Percentiles rank a stretch among this genome's conserved stretches.
Evolutionary conservation across 2,888 invertebrate genomes (phyloP).

Genomic region (Mongoloraphidia duomilia): DNA sequence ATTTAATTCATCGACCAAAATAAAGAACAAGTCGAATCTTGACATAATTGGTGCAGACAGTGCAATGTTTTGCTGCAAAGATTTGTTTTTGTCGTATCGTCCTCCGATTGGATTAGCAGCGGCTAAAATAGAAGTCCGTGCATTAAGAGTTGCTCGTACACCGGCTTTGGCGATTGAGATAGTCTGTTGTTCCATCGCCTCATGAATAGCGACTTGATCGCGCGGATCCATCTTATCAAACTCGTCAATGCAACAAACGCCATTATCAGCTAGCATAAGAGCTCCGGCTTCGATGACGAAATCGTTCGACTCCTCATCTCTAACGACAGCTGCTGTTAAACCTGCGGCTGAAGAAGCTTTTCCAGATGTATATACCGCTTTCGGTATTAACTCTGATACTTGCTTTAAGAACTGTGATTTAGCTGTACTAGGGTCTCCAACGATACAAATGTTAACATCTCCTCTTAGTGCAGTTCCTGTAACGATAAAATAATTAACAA

Average conservation of each 20-base stretch:
- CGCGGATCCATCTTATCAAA: slow-evolving; percentile 98
- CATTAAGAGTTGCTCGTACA: slow-evolving; percentile 92
- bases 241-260: slow-evolving; percentile 97
- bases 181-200: slow-evolving; percentile 99
- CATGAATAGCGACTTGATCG: slow-evolving; percentile 99
- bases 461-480: slow-evolving; percentile 78
- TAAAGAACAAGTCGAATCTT: slow-evolving; percentile 95
- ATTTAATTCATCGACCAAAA: slow-evolving; percentile 92
- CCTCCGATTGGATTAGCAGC: slow-evolving; percentile 98
- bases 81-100: slow-evolving; percentile 86
- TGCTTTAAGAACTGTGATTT: slow-evolving; percentile 95
- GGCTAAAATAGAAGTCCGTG: slow-evolving; percentile 91
- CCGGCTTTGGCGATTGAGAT: slow-evolving; percentile 98
- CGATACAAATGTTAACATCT: slow-evolving; percentile 94
- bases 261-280: slow-evolving; percentile 96
- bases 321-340: slow-evolving; percentile 95
- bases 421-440: slow-evolving; percentile 97
- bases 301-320: slow-evolving; percentile 94
- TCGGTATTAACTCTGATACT: slow-evolving; percentile 81
- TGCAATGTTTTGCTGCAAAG: slow-evolving; percentile 85
- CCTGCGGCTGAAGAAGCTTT: slow-evolving; percentile 97
- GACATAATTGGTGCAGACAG: slow-evolving; percentile 97
- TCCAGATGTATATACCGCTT: slow-evolving; percentile 96
- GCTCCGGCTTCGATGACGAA: slow-evolving; percentile 99
- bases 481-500: slow-evolving; percentile 7